Percentiles rank a stretch among this genome's conserved stretches.
Conservation (phyloP, 2,888 invertebrate genomes). For the Laothoe populi region DNA sequence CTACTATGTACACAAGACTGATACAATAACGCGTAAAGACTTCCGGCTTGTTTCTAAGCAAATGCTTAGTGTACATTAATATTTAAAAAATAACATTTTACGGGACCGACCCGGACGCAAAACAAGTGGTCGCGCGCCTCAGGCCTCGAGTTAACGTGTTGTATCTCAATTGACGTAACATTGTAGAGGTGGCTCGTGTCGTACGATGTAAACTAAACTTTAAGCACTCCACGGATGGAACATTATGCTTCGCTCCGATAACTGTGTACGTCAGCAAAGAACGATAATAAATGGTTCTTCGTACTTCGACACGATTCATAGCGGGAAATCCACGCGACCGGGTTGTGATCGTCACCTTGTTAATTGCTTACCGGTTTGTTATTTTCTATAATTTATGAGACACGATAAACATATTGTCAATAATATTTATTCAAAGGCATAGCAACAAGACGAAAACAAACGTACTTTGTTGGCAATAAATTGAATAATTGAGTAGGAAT, state of each 20-base stretch:
- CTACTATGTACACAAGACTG: slow-evolving; percentile 40
- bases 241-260: slow-evolving; percentile 52
- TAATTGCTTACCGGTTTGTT: slow-evolving; percentile 72
- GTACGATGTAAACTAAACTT: slow-evolving; percentile 66
- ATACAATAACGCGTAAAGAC: slow-evolving; percentile 47
- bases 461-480: not conserved
- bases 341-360: slow-evolving; percentile 76
- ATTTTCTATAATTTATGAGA: slow-evolving; percentile 60
- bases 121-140: slow-evolving; percentile 72
- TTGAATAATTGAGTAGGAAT: not conserved
- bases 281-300: slow-evolving; percentile 82
- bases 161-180: slow-evolving; percentile 83
- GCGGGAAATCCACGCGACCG: slow-evolving; percentile 82
- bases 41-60: slow-evolving; percentile 56
- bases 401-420: slow-evolving; percentile 45
- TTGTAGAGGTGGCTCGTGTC: slow-evolving; percentile 68
- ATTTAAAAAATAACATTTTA: slow-evolving; percentile 47
- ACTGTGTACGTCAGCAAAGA: slow-evolving; percentile 71
- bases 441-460: slow-evolving; percentile 19
- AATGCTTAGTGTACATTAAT: slow-evolving; percentile 45
- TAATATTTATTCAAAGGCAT: slow-evolving; percentile 43
- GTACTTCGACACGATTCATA: slow-evolving; percentile 77
- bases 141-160: slow-evolving; percentile 76
- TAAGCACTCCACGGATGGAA: slow-evolving; percentile 55
- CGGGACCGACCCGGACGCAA: slow-evolving; percentile 79